Base-by-base conservation (phyloP, 2,113 vertebrate genomes). In the Grantiella picta region DNA sequence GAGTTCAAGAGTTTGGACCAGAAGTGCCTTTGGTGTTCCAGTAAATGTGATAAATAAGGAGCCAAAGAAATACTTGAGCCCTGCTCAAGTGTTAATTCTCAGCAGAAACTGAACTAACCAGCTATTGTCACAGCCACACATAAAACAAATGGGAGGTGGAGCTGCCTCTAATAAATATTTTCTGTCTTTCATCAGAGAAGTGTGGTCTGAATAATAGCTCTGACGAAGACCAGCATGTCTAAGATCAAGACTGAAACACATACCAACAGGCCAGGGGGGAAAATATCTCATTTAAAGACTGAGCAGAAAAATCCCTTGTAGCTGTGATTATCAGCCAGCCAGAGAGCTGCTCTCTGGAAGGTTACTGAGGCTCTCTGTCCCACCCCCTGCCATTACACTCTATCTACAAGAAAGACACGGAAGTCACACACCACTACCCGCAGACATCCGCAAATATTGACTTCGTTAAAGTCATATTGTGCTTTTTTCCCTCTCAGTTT, bases 391-490 rank as follows among this genome's bases (percentile, higher is more conserved):
- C 33, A 40, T 69, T 73, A 87, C 35, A 83, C 36, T 82, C 12
- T 68, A n/a, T 65, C 76, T 93, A 93, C 88, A 91, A 95, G 95
- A 95, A 96, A 96, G 94, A 95, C 91, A 96, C 49, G 35, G 69
- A 87, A 77, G 80, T 89, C 86, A 89, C 91, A 96, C 86, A 94
- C 90, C 81, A 92, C 72, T 82, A 85, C 77, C 75, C 83, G 86
- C 82, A 97, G 87, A 86, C 94, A 96, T 89, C 93, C 44, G 92
- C 92, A 95, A 96, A 96, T 94, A 96, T 71, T 96, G 89, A 96
- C 91, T 97, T 97, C 92, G 97, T 98, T 96, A 95, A 90, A 86
- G 89, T 94, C 90, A 77, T 69, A 92, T 83, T 97, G 94, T 87
- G 95, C 79, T 38, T 59, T 61, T 69, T 93, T 88, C 71, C 27